Evolutionary conservation across 37 sponge, comb jelly and placozoan species (phyloP).

Genomic region (Ianthella basta): DNA sequence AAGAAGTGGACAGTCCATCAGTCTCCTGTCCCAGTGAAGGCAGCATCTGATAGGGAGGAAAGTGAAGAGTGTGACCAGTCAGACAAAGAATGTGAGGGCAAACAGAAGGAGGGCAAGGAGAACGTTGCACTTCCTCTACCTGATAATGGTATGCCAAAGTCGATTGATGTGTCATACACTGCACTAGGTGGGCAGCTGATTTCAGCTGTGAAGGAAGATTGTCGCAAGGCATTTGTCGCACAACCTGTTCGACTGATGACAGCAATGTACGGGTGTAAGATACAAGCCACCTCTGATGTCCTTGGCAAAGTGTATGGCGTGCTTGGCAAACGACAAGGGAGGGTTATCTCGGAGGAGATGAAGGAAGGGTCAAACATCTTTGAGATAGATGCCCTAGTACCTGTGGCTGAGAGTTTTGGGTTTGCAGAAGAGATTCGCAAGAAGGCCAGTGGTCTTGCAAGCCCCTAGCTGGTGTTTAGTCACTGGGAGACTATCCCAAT

Average conservation of each 20-base stretch:
- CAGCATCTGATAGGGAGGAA: background rate
- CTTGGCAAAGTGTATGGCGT: conserved; percentile 92
- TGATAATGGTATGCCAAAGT: no score
- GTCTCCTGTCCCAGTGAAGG: conserved; percentile 1
- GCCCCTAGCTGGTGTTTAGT: conserved; percentile 94
- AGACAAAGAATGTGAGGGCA: no score
- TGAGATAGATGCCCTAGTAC: conserved; percentile 76
- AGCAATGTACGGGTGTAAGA: conserved; percentile 91
- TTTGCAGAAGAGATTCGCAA: conserved; percentile 97
- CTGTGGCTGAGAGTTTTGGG: conserved; percentile 97
- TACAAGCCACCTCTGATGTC: conserved; percentile 92
- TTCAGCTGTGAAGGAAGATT: conserved; percentile 90
- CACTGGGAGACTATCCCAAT: conserved; percentile 94
- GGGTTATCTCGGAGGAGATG: conserved; percentile 85
- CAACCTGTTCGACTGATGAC: conserved; percentile 89
- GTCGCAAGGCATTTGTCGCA: conserved; percentile 78
- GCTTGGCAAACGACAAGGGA: conserved; percentile 80
- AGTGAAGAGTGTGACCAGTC: no score
- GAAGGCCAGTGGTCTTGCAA: conserved; percentile 95
- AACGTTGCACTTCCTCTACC: no score
- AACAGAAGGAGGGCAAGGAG: no score
- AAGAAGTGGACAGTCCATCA: conserved; percentile 64
- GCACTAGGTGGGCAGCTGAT: conserved; percentile 93
- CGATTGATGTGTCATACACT: no score
- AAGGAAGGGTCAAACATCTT: conserved; percentile 89